These are phyloP conservation scores for Microchirus variegatus DNA, from an alignment of 2,797 vertebrate genomes.

Conservation along the genomic window DNA sequence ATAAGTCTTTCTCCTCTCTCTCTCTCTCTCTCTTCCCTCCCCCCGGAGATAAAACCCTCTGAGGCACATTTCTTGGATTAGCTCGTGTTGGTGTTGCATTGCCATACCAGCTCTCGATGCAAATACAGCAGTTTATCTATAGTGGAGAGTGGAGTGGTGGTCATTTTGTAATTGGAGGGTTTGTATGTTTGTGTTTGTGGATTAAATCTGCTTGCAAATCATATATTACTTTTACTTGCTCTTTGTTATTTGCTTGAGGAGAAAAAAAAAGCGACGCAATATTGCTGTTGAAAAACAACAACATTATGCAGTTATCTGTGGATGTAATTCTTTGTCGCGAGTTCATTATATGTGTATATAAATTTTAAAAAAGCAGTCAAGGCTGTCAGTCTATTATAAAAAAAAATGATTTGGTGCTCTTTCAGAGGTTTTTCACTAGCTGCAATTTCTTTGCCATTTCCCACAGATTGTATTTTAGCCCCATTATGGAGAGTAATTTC, in stretches of 20 bases:
- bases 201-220: no score
- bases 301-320: slow-evolving; percentile 1
- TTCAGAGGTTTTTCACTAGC: slow-evolving; percentile 19
- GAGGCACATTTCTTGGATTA: slow-evolving; percentile 73
- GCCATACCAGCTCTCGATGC: slow-evolving; percentile 49
- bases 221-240: no score
- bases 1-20: slow-evolving; percentile 65
- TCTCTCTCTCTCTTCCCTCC: slow-evolving; percentile 61
- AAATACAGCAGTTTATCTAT: slow-evolving; percentile 39
- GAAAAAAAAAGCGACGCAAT: background rate
- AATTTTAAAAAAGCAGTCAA: slow-evolving; percentile 2
- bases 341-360: no score
- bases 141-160: no score
- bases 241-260: no score
- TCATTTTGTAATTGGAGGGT: no score
- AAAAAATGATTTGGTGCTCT: slow-evolving; percentile 15
- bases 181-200: no score
- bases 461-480: slow-evolving; percentile 13
- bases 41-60: slow-evolving; percentile 66
- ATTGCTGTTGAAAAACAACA: background rate
- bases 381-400: background rate
- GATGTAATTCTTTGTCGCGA: slow-evolving; percentile 1
- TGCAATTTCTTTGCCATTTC: slow-evolving; percentile 31
- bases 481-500: slow-evolving; percentile 4
- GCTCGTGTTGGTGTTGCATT: slow-evolving; percentile 72